Evolutionary conservation across 2,797 vertebrate genomes (phyloP).

Genomic region (Parotocinclus haroldoi): DNA sequence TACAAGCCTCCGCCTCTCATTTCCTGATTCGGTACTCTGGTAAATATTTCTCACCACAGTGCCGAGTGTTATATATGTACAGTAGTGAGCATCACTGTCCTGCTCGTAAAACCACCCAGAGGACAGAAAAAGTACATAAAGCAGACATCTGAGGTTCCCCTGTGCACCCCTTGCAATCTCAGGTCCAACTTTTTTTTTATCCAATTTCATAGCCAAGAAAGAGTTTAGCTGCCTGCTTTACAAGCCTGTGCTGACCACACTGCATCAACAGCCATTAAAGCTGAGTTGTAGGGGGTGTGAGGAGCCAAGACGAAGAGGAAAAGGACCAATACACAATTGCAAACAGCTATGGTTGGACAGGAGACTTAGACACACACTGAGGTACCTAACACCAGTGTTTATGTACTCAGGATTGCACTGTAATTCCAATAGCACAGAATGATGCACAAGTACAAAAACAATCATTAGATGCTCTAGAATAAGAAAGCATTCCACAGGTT

Average conservation of each 20-base stretch:
- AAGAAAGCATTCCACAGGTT: constrained; percentile 23
- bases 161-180: not conserved
- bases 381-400: constrained; percentile 23
- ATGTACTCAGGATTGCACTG: constrained; percentile 30
- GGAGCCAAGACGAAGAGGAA: constrained; percentile 1
- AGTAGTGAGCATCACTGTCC: constrained; percentile 23
- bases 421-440: not conserved
- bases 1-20: not conserved
- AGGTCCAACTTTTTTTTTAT: constrained; percentile 20
- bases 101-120: constrained; percentile 25
- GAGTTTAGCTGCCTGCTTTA: constrained; percentile 27
- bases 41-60: constrained; percentile 5
- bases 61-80: not conserved
- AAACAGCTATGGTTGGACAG: constrained; percentile 25
- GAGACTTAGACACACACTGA: constrained; percentile 24
- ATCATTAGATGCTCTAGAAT: constrained; percentile 5
- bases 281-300: constrained; percentile 25
- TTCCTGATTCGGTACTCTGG: not conserved
- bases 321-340: constrained; percentile 27
- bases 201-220: constrained; percentile 30
- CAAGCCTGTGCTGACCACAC: constrained; percentile 31
- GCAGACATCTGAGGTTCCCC: constrained; percentile 19
- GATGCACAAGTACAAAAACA: constrained; percentile 6
- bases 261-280: constrained; percentile 36
- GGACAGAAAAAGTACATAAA: constrained; percentile 28